These are phyloP conservation scores for roundworm (Caenorhabditis elegans) DNA, from an alignment of 1,140 invertebrate species.

Conservation along the genomic window DNA sequence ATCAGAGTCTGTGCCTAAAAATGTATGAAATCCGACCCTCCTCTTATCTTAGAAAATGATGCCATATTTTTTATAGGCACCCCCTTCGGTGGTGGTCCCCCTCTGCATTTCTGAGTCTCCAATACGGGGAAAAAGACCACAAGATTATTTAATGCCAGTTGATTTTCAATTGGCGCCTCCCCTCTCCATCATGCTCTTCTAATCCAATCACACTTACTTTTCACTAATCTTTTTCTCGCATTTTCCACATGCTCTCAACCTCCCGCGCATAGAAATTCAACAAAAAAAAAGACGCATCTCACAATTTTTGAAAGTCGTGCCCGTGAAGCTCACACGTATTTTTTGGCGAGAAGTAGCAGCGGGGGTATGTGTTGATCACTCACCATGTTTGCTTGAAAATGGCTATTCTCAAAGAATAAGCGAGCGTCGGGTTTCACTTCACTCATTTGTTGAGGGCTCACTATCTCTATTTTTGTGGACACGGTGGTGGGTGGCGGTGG, in stretches of 20 bases:
- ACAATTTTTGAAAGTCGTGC: conserved; percentile 10
- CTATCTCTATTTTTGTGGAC: conserved; percentile 14
- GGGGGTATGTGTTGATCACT: not conserved
- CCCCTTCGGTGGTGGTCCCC: not conserved
- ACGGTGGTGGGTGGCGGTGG: not conserved
- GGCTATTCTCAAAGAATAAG: conserved; percentile 31
- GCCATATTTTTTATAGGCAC: not conserved
- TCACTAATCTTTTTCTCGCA: not conserved
- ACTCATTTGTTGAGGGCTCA: not conserved
- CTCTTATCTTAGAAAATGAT: not conserved
- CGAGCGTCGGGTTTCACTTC: conserved; percentile 17
- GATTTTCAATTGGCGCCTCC: not conserved
- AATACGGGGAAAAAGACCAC: not conserved
- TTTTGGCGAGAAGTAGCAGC: not conserved
- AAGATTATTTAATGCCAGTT: not conserved
- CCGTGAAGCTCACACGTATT: not conserved
- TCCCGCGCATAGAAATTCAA: not conserved
- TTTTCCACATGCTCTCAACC: too few species aligned
- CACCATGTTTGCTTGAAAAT: conserved; percentile 30
- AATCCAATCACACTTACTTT: conserved; percentile 28
- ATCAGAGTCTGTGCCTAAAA: not conserved
- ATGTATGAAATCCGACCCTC: not conserved
- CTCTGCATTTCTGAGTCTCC: not conserved
- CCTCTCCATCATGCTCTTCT: not conserved
- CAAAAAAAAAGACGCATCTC: not conserved